A percentile compares a stretch with the other conserved stretches of the same genome.
phyloP scores from a whole-genome alignment of 2,888 invertebrate genomes.

The Phaedon cochleariae region DNA sequence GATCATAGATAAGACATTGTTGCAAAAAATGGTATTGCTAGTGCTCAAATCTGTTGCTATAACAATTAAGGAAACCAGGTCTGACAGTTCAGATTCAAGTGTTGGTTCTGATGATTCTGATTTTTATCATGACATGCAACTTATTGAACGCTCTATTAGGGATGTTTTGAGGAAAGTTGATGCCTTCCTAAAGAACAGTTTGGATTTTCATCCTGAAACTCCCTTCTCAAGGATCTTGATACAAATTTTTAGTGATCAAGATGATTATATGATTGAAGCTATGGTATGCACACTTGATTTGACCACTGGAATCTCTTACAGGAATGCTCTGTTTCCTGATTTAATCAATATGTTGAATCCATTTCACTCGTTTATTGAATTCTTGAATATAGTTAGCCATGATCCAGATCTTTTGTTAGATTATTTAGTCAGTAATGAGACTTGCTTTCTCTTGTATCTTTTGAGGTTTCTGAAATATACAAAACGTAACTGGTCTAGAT shows the following conservation, averaged over 20 bases:
- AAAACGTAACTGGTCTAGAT: conserved; percentile 83
- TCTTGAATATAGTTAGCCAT: conserved; percentile 82
- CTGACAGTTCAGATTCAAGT: conserved; percentile 84
- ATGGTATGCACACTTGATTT: conserved; percentile 93
- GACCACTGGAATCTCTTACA: conserved; percentile 83
- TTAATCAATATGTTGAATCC: conserved; percentile 85
- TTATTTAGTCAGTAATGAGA: conserved; percentile 88
- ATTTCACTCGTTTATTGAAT: conserved; percentile 86
- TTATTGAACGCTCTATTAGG: conserved; percentile 85
- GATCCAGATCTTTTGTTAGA: conserved; percentile 84
- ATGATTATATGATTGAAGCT: conserved; percentile 89
- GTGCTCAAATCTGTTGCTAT: conserved; percentile 90
- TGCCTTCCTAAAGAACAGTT: conserved; percentile 78
- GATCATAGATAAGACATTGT: conserved; percentile 76
- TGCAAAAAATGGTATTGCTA: conserved; percentile 87
- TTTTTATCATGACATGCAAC: conserved; percentile 88
- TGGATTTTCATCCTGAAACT: conserved; percentile 88
- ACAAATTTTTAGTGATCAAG: conserved; percentile 88
- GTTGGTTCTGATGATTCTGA: conserved; percentile 86
- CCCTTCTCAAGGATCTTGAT: conserved; percentile 88
- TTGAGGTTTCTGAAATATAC: conserved; percentile 86
- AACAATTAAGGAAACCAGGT: conserved; percentile 88
- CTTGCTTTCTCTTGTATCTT: conserved; percentile 86
- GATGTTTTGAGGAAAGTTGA: conserved; percentile 86
- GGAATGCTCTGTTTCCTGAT: conserved; percentile 82